Base-by-base conservation (phyloP, 1,140 invertebrate species). In the Drosophila bocqueti region DNA sequence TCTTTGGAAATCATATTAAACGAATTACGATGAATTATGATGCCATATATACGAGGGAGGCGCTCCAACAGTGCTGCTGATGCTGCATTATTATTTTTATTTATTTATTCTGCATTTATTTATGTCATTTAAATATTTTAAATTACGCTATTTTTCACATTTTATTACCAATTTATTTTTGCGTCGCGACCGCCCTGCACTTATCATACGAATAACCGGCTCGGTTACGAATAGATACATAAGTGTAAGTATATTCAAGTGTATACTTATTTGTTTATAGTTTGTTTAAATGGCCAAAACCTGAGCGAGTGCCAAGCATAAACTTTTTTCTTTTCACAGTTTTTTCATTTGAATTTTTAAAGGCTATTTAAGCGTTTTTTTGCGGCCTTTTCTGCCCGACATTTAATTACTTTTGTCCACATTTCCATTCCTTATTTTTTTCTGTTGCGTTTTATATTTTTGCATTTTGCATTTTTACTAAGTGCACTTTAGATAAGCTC, bases 121-220 rank as follows among this genome's bases (percentile, higher is more conserved):
- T 90, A 89, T 79, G 85, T 54, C 84, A 60, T 85, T 85, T 90
- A 79, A 89, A 89, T 82, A 79, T 76, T 90, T 90, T 76, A 85
- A 90, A 85, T 78, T 71, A 82, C 50, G 85, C 85, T 82, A 89
- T 89, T 90, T 85, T 82, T 90, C 85, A 89, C 78, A 82, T 85
- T 85, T 90, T 89, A 90, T 90, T 82, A 90, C 85, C 85, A 84
- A 89, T 89, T 89, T 85, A 78, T 89, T 90, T 90, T 50, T 76
- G 61, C 67, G 63, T 49, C 54, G 54, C 62, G 75, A 67, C 50
- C 15, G 24, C 43, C 11, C 34, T 69, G 76, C 76, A 89, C 75
- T 80, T 83, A 71, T 80, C 67, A 71, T 78, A 59, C 79, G 59
- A 87, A 69, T 62, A 46, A 21, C 10, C n/a, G 54, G 31, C 59